A percentile compares a stretch with the other conserved stretches of the same genome.
These are phyloP conservation scores for Latheticus oryzae DNA, from an alignment of 2,888 invertebrate species.

Conservation along the genomic window DNA sequence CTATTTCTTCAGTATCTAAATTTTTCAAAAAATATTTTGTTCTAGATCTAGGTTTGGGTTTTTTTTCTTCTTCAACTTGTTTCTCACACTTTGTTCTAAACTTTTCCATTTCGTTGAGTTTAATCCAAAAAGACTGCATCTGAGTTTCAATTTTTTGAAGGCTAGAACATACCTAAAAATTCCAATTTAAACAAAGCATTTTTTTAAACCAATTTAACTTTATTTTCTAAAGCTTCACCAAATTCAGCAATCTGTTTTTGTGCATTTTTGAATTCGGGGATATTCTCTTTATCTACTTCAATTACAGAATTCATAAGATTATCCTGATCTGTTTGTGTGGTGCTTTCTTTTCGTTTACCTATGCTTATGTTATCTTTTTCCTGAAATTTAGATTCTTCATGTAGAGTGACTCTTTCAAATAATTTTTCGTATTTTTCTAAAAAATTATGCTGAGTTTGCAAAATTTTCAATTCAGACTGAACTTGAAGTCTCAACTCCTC, in stretches of 20 bases:
- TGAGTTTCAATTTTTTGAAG: slow-evolving; percentile 60
- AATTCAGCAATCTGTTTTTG: slow-evolving; percentile 50
- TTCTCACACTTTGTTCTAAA: slow-evolving; percentile 44
- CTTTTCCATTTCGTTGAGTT: slow-evolving; percentile 57
- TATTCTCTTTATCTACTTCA: slow-evolving; percentile 38
- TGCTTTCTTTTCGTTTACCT: slow-evolving; percentile 45
- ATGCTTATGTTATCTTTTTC: slow-evolving; percentile 7
- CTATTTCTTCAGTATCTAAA: slow-evolving; percentile 29
- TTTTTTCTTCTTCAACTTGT: slow-evolving; percentile 16
- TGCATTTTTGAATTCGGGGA: slow-evolving; percentile 44
- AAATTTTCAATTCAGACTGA: slow-evolving; percentile 63
- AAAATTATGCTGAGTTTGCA: slow-evolving; percentile 69
- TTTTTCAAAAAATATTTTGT: slow-evolving; percentile 37
- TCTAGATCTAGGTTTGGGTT: slow-evolving; percentile 48
- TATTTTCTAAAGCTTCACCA: slow-evolving; percentile 47
- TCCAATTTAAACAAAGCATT: neutral
- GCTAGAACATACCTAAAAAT: slow-evolving; percentile 54
- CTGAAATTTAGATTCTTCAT: slow-evolving; percentile 50
- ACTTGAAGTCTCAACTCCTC: slow-evolving; percentile 60
- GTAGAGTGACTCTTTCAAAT: slow-evolving; percentile 59
- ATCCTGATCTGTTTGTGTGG: slow-evolving; percentile 57
- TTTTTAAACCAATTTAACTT: slow-evolving; percentile 39
- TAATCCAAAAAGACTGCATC: slow-evolving; percentile 61
- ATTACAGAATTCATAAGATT: neutral
- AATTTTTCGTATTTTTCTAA: slow-evolving; percentile 70